phyloP scores from a whole-genome alignment of 2,888 invertebrate species.

The Heliconius ismenius region DNA sequence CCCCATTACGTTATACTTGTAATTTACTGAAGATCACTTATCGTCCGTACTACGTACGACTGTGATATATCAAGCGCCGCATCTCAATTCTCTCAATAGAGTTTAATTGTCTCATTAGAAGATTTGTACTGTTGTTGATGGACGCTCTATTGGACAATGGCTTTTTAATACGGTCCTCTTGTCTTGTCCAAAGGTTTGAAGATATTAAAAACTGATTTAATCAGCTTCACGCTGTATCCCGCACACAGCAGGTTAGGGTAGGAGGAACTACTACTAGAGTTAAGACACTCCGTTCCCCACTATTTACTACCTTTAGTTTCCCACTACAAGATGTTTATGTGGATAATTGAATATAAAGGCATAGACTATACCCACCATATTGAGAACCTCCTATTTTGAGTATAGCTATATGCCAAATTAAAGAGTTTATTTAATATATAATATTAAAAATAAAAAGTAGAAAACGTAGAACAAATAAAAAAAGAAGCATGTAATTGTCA shows the following conservation, averaged over 20 bases:
- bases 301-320: too few relatives aligned
- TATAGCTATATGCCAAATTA: background rate
- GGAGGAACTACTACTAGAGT: too few relatives aligned
- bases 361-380: background rate
- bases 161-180: background rate
- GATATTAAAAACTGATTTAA: too few relatives aligned
- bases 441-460: background rate
- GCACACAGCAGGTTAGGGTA: too few relatives aligned
- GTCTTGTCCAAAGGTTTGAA: too few relatives aligned
- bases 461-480: background rate
- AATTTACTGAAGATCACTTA: constrained; percentile 38
- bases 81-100: constrained; percentile 75
- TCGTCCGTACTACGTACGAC: constrained; percentile 49
- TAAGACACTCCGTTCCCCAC: too few relatives aligned
- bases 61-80: constrained; percentile 61
- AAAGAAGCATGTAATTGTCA: background rate
- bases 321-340: background rate
- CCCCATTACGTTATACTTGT: constrained; percentile 32
- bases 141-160: constrained; percentile 24
- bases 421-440: background rate
- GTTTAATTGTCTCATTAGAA: constrained; percentile 68
- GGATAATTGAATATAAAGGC: background rate
- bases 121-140: constrained; percentile 49
- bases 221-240: too few relatives aligned
- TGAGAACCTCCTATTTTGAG: background rate